These are phyloP conservation scores for Anarsia innoxiella DNA, from an alignment of 2,888 invertebrate species.

Conservation along the genomic window DNA sequence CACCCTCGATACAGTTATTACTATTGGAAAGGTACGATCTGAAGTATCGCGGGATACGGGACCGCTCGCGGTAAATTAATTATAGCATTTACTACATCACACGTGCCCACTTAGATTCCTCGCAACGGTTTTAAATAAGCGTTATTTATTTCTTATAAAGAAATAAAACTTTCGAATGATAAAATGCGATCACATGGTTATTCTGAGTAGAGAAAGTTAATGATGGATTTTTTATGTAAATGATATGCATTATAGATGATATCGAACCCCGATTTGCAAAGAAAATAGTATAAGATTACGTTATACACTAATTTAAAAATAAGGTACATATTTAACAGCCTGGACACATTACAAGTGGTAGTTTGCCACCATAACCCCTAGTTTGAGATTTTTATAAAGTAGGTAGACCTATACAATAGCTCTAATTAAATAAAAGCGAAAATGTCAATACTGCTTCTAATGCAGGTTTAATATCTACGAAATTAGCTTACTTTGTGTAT, in stretches of 20 bases:
- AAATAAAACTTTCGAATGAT: too few relatives aligned
- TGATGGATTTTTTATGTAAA: too few relatives aligned
- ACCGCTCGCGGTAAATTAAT: not conserved
- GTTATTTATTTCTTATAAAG: too few relatives aligned
- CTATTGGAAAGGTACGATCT: conserved; percentile 8
- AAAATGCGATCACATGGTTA: too few relatives aligned
- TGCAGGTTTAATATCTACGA: not conserved
- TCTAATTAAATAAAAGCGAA: conserved; percentile 26
- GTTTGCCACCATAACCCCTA: not conserved
- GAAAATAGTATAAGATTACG: conserved; percentile 2
- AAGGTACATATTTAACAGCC: conserved; percentile 17
- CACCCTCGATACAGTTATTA: too few relatives aligned
- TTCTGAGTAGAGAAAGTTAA: too few relatives aligned
- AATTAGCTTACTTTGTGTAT: conserved; percentile 2
- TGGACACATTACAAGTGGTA: conserved; percentile 3
- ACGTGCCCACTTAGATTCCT: too few relatives aligned
- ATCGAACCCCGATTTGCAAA: conserved; percentile 18
- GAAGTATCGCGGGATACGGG: conserved; percentile 10
- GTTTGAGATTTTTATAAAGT: too few relatives aligned
- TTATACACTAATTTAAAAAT: conserved; percentile 9
- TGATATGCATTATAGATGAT: conserved; percentile 14
- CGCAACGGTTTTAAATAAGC: too few relatives aligned
- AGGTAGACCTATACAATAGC: too few relatives aligned
- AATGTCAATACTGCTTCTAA: conserved; percentile 13
- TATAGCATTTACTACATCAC: too few relatives aligned